Percentiles rank a stretch among this genome's conserved stretches.
phyloP scores from a whole-genome alignment of 1,140 invertebrate species.

The Ostrea edulis region DNA sequence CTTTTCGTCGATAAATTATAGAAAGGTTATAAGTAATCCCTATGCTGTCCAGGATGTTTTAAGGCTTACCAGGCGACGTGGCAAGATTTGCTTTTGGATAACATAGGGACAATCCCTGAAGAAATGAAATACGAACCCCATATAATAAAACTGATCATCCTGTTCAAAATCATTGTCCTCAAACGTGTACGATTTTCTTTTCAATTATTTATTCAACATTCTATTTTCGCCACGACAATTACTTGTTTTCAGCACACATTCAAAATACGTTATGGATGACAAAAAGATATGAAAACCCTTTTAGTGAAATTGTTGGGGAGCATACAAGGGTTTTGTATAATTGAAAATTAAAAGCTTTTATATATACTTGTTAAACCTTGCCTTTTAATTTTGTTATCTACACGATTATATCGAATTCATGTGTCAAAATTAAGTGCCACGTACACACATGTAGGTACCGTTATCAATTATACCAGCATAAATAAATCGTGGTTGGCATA shows the following conservation, averaged over 20 bases:
- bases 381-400: slow-evolving; percentile 36
- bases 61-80: background rate
- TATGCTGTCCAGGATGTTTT: background rate
- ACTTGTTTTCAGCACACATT: background rate
- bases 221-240: background rate
- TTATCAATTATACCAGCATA: background rate
- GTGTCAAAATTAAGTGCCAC: slow-evolving; percentile 6
- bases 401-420: slow-evolving; percentile 21
- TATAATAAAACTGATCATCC: slow-evolving; percentile 23
- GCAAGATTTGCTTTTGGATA: background rate
- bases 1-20: background rate
- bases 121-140: background rate
- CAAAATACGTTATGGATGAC: slow-evolving; percentile 15
- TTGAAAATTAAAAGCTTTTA: slow-evolving; percentile 33
- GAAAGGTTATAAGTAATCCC: background rate
- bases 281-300: slow-evolving; percentile 36
- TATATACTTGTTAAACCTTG: slow-evolving; percentile 6
- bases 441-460: background rate
- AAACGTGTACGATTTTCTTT: background rate
- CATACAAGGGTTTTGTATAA: background rate
- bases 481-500: slow-evolving; percentile 10
- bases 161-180: background rate
- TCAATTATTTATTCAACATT: background rate
- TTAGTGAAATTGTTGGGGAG: slow-evolving; percentile 6
- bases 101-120: background rate